A percentile compares a stretch with the other conserved stretches of the same genome.
These are phyloP conservation scores for Mesitornis unicolor DNA, from an alignment of 2,113 vertebrate genomes.

Conservation along the genomic window DNA sequence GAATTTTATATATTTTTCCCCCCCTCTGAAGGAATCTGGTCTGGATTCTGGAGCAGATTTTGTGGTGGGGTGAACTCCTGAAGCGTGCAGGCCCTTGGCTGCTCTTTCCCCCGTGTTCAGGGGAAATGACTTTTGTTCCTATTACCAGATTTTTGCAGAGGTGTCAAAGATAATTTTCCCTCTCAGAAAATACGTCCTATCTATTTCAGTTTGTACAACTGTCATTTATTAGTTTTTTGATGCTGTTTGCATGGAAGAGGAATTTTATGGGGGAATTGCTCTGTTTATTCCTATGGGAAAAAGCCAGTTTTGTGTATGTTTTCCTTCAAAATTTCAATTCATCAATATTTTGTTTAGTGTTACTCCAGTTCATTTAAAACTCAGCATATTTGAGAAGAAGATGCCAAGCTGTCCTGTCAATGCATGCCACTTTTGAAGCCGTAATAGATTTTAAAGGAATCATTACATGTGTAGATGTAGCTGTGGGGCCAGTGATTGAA, in stretches of 20 bases:
- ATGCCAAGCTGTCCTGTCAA: neutral
- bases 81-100: neutral
- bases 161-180: neutral
- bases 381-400: neutral
- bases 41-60: neutral
- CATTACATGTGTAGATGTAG: neutral
- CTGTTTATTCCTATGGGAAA: neutral
- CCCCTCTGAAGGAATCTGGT: neutral
- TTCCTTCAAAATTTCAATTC: slow-evolving; percentile 11
- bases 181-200: neutral
- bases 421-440: neutral
- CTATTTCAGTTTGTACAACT: neutral
- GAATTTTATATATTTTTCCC: neutral
- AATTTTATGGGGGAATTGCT: neutral
- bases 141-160: neutral
- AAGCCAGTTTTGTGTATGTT: neutral
- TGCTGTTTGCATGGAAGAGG: neutral
- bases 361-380: neutral
- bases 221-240: slow-evolving; percentile 6
- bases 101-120: neutral
- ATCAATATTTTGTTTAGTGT: neutral
- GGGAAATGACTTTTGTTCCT: neutral
- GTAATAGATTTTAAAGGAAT: slow-evolving; percentile 4
- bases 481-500: neutral
- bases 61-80: neutral